phyloP scores from a whole-genome alignment of 2,888 invertebrate genomes.

The Anticlea derivata region DNA sequence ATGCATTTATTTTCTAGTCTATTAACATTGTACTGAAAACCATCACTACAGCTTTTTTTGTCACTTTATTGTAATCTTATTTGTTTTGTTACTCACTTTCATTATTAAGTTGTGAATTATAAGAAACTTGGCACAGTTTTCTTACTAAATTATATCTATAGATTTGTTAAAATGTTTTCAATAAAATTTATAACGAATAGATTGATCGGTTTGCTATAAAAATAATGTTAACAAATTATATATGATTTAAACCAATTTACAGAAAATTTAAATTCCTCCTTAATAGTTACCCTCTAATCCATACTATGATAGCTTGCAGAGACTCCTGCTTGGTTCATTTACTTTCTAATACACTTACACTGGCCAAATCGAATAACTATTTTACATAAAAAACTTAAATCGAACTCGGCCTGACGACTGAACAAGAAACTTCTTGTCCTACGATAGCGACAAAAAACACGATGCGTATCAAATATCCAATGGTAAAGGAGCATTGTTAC shows the following conservation, averaged over 20 bases:
- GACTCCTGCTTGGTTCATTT: conserved; percentile 16
- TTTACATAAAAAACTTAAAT: background rate
- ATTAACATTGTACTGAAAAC: too few species aligned
- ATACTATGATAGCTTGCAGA: conserved; percentile 16
- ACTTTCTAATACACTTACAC: background rate
- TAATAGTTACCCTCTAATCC: conserved; percentile 19
- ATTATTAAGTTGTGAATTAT: too few species aligned
- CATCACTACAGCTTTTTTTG: too few species aligned
- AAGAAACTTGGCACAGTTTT: conserved; percentile 23
- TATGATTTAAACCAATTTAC: background rate
- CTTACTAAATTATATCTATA: conserved; percentile 12
- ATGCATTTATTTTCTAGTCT: conserved; percentile 43
- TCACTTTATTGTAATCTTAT: too few species aligned
- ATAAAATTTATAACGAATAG: too few species aligned
- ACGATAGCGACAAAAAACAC: background rate
- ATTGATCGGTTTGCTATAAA: background rate
- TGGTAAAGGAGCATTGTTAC: too few species aligned
- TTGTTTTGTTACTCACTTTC: too few species aligned
- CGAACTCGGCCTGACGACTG: background rate
- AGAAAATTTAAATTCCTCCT: background rate
- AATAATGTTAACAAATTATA: background rate
- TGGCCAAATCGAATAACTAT: background rate
- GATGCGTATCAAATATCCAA: too few species aligned
- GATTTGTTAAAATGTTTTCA: too few species aligned
- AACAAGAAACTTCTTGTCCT: background rate